Base-by-base conservation (phyloP, 2,113 vertebrate species). In the Platysternon megacephalum region DNA sequence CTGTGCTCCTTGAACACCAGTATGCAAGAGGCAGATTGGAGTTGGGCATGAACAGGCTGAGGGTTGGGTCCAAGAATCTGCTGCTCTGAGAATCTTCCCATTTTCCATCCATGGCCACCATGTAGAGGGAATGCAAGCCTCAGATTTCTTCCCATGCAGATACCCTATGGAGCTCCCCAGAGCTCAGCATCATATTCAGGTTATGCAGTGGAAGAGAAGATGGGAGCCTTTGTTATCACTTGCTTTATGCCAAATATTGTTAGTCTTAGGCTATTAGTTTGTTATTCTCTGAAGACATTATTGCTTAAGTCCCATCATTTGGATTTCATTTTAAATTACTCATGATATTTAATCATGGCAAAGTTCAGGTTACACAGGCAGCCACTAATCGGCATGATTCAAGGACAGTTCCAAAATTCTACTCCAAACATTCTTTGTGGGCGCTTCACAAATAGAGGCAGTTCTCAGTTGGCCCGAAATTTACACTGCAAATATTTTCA, bases 401-500 rank as follows among this genome's bases (percentile, higher is more conserved):
- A 46, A 85, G 85, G 86, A 35, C 52, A 6, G 89, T 81, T 92
- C 96, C 95, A 86, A 94, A 87, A 84, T 89, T 82, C 79, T 94
- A 79, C 82, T 89, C 55, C 82, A 79, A 91, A 95, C 95, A 89
- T 97, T 91, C 93, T 94, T 97, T 83, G n/a, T 35, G 65, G 85
- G 85, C 35, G 94, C 96, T 94, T 21, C 26, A 82, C 94, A 98
- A 98, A 96, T 90, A 95, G 26, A 92, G 92, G 74, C 87, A 88
- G 89, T 17, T 68, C 78, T 82, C 68, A 12, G 56, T 42, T 97
- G 94, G 97, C 94, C 93, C 84, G 84, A 48, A 82, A 96, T 95
- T 61, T 95, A 46, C 83, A 94, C 8, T 83, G 87, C 88, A 97
- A 97, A 97, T 98, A 96, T 94, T 98, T 98, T 97, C 93, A 93